Percentiles rank a stretch among this genome's conserved stretches.
These are phyloP conservation scores for Molossus alvarezi DNA, from an alignment of 2,797 vertebrate species.

Conservation along the genomic window DNA sequence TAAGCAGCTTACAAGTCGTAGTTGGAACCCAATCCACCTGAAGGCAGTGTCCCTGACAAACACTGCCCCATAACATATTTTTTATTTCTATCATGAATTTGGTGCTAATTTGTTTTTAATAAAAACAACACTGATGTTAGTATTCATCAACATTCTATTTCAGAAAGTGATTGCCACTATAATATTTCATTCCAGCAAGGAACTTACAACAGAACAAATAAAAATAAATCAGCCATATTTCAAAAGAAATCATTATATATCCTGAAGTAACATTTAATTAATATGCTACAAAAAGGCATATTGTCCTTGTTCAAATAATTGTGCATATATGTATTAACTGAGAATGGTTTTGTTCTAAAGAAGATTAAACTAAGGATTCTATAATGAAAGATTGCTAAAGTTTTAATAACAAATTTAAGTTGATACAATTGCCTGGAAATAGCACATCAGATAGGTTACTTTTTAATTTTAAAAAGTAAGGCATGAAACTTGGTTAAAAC, in stretches of 20 bases:
- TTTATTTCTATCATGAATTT: not conserved
- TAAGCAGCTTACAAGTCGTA: not conserved
- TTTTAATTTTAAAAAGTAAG: slow-evolving; percentile 33
- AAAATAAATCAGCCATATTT: not conserved
- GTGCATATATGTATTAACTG: not conserved
- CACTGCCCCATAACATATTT: not conserved
- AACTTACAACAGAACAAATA: not conserved
- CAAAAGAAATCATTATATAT: not conserved
- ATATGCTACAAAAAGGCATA: not conserved
- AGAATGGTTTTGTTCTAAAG: not conserved
- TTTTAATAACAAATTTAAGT: not conserved
- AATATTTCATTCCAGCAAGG: not conserved
- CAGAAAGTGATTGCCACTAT: not conserved
- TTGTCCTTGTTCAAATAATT: not conserved
- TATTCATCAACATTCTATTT: not conserved
- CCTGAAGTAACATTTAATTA: not conserved
- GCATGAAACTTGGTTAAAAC: not conserved
- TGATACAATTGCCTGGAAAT: not conserved
- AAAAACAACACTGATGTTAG: not conserved
- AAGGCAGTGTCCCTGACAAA: not conserved
- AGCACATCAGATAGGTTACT: not conserved
- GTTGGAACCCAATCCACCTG: not conserved
- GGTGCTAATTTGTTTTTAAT: not conserved
- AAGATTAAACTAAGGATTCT: slow-evolving; percentile 31
- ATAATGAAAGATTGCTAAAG: not conserved